These are phyloP conservation scores for Hormaphis cornu DNA, from an alignment of 1,140 invertebrate genomes.

Conservation along the genomic window DNA sequence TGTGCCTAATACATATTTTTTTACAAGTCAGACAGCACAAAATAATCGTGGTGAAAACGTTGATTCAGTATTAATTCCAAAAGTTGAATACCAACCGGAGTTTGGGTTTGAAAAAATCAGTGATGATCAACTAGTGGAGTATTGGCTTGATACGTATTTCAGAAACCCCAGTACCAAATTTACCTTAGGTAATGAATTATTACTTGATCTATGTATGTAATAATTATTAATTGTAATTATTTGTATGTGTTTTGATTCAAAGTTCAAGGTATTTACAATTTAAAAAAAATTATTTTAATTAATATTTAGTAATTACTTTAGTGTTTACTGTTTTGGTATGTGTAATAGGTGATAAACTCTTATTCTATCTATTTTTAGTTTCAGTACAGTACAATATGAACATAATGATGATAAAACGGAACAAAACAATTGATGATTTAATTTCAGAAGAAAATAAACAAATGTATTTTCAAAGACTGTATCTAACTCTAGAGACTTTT, in stretches of 20 bases:
- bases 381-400: conserved; percentile 19
- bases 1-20: not conserved
- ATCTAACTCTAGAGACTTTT: not conserved
- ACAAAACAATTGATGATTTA: not conserved
- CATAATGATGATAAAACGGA: not conserved
- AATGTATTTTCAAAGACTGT: not conserved
- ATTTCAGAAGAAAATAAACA: not conserved
- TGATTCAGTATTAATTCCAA: not conserved
- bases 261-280: too few relatives aligned
- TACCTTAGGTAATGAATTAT: not conserved
- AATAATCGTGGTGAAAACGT: not conserved
- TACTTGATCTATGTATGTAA: too few relatives aligned
- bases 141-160: conserved; percentile 10
- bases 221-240: not conserved
- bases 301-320: too few relatives aligned
- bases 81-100: conserved; percentile 21
- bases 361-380: not conserved
- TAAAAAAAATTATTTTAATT: too few relatives aligned
- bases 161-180: not conserved
- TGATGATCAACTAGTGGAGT: conserved; percentile 3
- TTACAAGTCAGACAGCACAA: not conserved
- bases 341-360: too few relatives aligned
- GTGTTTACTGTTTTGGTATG: too few relatives aligned
- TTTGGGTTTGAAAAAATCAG: conserved; percentile 10
- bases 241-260: too few relatives aligned